phyloP scores from a whole-genome alignment of 1,140 invertebrate genomes.

The Leucophenga varia region DNA sequence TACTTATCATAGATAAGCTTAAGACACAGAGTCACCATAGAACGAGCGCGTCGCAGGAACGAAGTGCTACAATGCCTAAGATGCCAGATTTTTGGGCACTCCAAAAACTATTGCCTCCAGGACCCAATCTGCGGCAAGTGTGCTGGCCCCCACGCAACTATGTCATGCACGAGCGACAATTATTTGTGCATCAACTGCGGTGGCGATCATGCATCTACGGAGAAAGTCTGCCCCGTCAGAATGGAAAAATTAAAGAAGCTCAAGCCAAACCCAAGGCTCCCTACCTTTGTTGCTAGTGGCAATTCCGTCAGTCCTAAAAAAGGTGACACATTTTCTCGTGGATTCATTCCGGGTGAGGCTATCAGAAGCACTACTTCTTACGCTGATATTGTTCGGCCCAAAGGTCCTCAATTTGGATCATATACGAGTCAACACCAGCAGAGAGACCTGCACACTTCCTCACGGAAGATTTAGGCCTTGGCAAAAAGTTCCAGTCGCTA shows the following conservation, averaged over 20 bases:
- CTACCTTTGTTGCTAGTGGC: too few species aligned
- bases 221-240: slow-evolving; percentile 5
- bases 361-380: slow-evolving; percentile 2
- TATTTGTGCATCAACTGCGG: slow-evolving; percentile 5
- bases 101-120: slow-evolving; percentile 15
- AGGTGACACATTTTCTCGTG: background rate
- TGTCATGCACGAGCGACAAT: slow-evolving; percentile 1
- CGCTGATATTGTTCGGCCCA: slow-evolving; percentile 4
- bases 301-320: too few species aligned
- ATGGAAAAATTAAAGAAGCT: slow-evolving; percentile 2
- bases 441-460: too few species aligned
- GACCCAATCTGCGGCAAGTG: slow-evolving; percentile 13
- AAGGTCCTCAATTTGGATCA: background rate
- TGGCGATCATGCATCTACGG: slow-evolving; percentile 1
- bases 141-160: slow-evolving; percentile 4
- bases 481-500: slow-evolving; percentile 5
- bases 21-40: slow-evolving; percentile 10
- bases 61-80: slow-evolving; percentile 12
- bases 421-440: too few species aligned
- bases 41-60: slow-evolving; percentile 7
- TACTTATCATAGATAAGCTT: too few species aligned
- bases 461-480: too few species aligned
- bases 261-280: slow-evolving; percentile 8
- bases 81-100: slow-evolving; percentile 17
- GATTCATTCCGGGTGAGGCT: slow-evolving; percentile 1